Percentiles rank a stretch among this genome's conserved stretches.
Evolutionary conservation across 2,113 vertebrate species (phyloP).

Genomic region (Coptodon rendalli): DNA sequence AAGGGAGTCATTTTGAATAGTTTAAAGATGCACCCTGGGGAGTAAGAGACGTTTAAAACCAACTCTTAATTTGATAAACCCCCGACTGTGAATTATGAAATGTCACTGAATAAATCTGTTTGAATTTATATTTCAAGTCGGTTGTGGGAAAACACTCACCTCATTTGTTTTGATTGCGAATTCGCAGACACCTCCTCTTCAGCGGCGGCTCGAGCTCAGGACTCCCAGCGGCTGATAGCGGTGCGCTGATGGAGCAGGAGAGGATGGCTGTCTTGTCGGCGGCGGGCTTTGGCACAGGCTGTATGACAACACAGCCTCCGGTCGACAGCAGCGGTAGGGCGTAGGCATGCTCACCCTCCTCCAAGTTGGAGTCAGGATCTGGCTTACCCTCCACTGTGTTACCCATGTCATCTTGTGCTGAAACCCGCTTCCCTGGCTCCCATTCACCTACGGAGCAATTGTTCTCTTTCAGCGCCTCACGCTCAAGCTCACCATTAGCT

Average conservation of each 20-base stretch:
- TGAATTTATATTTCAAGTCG: neutral
- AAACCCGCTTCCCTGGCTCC: conserved; percentile 80
- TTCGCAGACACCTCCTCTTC: conserved; percentile 99
- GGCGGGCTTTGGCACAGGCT: conserved; percentile 96
- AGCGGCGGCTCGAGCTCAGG: conserved; percentile 93
- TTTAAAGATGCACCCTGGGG: neutral
- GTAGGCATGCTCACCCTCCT: conserved; percentile 92
- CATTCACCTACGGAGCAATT: conserved; percentile 82
- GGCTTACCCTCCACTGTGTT: conserved; percentile 75
- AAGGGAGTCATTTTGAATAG: neutral
- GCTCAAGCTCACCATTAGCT: conserved; percentile 77
- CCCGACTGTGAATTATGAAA: neutral
- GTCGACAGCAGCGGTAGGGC: conserved; percentile 91
- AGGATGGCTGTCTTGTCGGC: conserved; percentile 86
- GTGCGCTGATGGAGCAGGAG: conserved; percentile 84
- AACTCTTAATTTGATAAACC: neutral
- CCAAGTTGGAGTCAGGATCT: conserved; percentile 79
- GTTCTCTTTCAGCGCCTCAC: conserved; percentile 96
- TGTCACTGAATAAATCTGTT: conserved; percentile 4
- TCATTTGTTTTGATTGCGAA: conserved; percentile 99
- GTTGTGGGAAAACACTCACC: conserved; percentile 19
- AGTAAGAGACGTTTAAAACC: neutral
- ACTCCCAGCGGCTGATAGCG: conserved; percentile 85
- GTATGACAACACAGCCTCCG: conserved; percentile 90
- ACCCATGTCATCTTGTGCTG: conserved; percentile 74